phyloP scores from a whole-genome alignment of 2,888 invertebrate species.

The Ormyrus labotus region DNA sequence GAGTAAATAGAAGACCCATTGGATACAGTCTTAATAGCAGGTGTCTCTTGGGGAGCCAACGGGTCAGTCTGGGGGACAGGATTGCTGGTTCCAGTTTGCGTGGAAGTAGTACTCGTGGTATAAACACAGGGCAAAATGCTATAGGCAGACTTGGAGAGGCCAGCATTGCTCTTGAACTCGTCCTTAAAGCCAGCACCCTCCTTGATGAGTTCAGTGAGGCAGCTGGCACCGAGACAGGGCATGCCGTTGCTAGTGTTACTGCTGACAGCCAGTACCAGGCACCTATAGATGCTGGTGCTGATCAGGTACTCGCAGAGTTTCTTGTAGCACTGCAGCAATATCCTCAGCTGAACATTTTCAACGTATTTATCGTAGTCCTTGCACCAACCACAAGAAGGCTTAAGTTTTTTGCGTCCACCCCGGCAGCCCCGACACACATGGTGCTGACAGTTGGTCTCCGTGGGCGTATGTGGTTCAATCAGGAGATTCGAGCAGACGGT shows the following conservation, averaged over 20 bases:
- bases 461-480: slow-evolving; percentile 88
- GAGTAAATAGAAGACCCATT: slow-evolving; percentile 84
- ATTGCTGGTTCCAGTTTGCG: slow-evolving; percentile 73
- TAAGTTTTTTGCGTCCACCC: slow-evolving; percentile 89
- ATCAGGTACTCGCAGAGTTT: slow-evolving; percentile 90
- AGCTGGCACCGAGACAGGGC: slow-evolving; percentile 77
- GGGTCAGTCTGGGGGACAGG: slow-evolving; percentile 33
- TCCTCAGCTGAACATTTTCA: slow-evolving; percentile 88
- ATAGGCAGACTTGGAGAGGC: slow-evolving; percentile 85
- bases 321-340: slow-evolving; percentile 91
- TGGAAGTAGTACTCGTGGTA: slow-evolving; percentile 80
- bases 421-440: slow-evolving; percentile 91
- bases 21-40: slow-evolving; percentile 75
- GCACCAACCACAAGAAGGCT: slow-evolving; percentile 91
- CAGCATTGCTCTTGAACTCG: slow-evolving; percentile 84
- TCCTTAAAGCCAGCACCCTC: slow-evolving; percentile 89
- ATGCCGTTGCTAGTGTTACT: slow-evolving; percentile 76
- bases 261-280: slow-evolving; percentile 76
- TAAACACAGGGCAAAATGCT: slow-evolving; percentile 86
- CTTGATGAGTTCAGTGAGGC: slow-evolving; percentile 85
- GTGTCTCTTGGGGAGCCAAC: slow-evolving; percentile 57
- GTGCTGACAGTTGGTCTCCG: slow-evolving; percentile 89
- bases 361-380: slow-evolving; percentile 88
- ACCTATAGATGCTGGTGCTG: slow-evolving; percentile 84
- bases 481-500: slow-evolving; percentile 91